Evolutionary conservation across 2,113 vertebrate species (phyloP), one percentile per base, ranked within the genome.

Genomic region (Hymenochirus boettgeri): DNA sequence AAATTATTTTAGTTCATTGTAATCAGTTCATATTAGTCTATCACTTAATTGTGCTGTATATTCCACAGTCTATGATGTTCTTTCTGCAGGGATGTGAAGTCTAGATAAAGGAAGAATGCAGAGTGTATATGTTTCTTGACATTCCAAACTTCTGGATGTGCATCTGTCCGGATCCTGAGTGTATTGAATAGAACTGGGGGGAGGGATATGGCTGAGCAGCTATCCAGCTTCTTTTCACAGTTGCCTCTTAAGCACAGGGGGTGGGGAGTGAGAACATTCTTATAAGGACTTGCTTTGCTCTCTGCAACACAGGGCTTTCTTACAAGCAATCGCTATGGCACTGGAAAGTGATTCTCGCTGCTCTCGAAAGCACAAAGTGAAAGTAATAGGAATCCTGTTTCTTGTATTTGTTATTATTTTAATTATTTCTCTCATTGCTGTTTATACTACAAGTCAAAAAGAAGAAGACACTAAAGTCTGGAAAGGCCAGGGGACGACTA

Each of bases 401-500:
- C 45, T 27, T 7, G 7, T 47, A 2, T 7, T 54, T 0, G 13
- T 65, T 4, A 66, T 74, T 10, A 69, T 71, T 1, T 24, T 72
- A 8, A 61, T 77, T 61, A 25, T 76, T 57, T 58, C 67, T 1
- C 70, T 72, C 0, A 9, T 63, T 27, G 69, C 61, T 42, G 65
- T 61, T 0, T 57, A 39, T 0, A 23, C 42, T 0, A 22, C 0
- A 61, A 9, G 19, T 11, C 53, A 31, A 9, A 3, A 0, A 1
- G 1, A 21, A 0, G 6, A 46, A 4, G 0, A 23, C 26, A 60
- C 17, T 50, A 17, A 62, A 27, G n/a, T 59, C 57, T 89, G 85
- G 84, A 47, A 63, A 3, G 83, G 83, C 19, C 3, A 1, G 4
- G 84, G 85, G 5, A 84, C 79, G 56, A 83, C 86, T 0, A n/a